A percentile compares a stretch with the other conserved stretches of the same genome.
Conservation (phyloP, 2,113 vertebrate genomes). For the Eidolon helvum region DNA sequence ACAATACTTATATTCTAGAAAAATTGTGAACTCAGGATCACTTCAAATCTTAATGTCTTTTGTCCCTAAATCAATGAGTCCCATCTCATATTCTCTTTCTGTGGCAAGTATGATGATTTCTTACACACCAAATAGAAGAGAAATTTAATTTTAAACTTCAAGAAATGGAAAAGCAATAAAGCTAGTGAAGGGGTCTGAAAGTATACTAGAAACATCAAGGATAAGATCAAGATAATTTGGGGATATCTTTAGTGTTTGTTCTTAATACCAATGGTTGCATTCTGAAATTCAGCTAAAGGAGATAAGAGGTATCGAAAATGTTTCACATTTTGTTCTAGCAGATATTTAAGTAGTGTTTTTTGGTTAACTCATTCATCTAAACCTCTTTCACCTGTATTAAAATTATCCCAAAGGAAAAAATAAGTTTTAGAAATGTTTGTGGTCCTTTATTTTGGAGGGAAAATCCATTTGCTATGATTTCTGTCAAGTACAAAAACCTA, state of each 20-base stretch:
- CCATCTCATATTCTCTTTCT: neutral
- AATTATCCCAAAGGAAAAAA: conserved; percentile 51
- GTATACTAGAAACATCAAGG: conserved; percentile 25
- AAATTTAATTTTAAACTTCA: conserved; percentile 27
- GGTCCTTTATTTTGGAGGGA: conserved; percentile 28
- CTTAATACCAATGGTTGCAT: neutral
- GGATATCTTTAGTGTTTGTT: neutral
- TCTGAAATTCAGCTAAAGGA: conserved; percentile 45
- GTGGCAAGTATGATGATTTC: neutral
- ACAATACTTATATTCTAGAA: neutral
- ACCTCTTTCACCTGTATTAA: conserved; percentile 62
- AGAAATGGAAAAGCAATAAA: conserved; percentile 31
- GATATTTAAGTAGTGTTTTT: conserved; percentile 58
- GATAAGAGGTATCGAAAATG: conserved; percentile 36
- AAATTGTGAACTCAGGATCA: neutral
- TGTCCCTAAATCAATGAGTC: neutral
- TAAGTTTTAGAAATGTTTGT: conserved; percentile 59
- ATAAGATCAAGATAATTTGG: conserved; percentile 15
- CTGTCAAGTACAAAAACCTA: conserved; percentile 52
- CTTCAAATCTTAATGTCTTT: neutral
- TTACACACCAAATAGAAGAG: neutral
- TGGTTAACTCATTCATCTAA: conserved; percentile 43
- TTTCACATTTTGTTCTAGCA: conserved; percentile 42
- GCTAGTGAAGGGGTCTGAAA: neutral
- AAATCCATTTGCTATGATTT: conserved; percentile 70